Percentiles rank a stretch among this genome's conserved stretches.
Conservation (phyloP, 2,888 invertebrate species). For the Hylaea fasciaria region DNA sequence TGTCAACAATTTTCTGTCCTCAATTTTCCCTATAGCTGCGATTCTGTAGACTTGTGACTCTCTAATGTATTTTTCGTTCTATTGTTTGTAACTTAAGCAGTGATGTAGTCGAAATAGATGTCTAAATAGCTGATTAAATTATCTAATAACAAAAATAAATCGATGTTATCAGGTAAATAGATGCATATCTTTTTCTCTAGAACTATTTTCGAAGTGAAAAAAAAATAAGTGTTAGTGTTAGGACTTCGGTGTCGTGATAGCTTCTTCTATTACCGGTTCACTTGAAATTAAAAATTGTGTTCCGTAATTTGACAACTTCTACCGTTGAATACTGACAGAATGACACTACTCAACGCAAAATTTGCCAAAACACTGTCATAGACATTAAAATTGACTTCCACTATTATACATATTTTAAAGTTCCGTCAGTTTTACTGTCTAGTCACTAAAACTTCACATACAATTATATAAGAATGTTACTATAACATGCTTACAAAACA, state of each 20-base stretch:
- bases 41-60: slow-evolving; percentile 19
- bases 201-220: slow-evolving; percentile 78
- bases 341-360: slow-evolving; percentile 50
- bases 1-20: slow-evolving; percentile 45
- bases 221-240: slow-evolving; percentile 76
- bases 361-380: slow-evolving; percentile 34
- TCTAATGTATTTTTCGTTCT: slow-evolving; percentile 37
- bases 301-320: slow-evolving; percentile 50
- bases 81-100: slow-evolving; percentile 62
- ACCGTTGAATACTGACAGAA: slow-evolving; percentile 45
- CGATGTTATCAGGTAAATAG: slow-evolving; percentile 81
- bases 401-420: background rate
- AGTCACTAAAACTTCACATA: slow-evolving; percentile 43
- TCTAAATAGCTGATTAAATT: slow-evolving; percentile 66
- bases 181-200: slow-evolving; percentile 84
- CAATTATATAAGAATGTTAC: slow-evolving; percentile 41
- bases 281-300: slow-evolving; percentile 46
- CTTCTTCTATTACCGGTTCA: slow-evolving; percentile 47
- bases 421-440: slow-evolving; percentile 51
- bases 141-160: slow-evolving; percentile 50
- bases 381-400: slow-evolving; percentile 25
- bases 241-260: slow-evolving; percentile 81
- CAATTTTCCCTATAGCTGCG: slow-evolving; percentile 14
- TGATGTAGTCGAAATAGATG: slow-evolving; percentile 68
- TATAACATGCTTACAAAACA: slow-evolving; percentile 57